These are phyloP conservation scores for Leptinotarsa defecta DNA, from an alignment of 1,140 invertebrate species.

Conservation along the genomic window DNA sequence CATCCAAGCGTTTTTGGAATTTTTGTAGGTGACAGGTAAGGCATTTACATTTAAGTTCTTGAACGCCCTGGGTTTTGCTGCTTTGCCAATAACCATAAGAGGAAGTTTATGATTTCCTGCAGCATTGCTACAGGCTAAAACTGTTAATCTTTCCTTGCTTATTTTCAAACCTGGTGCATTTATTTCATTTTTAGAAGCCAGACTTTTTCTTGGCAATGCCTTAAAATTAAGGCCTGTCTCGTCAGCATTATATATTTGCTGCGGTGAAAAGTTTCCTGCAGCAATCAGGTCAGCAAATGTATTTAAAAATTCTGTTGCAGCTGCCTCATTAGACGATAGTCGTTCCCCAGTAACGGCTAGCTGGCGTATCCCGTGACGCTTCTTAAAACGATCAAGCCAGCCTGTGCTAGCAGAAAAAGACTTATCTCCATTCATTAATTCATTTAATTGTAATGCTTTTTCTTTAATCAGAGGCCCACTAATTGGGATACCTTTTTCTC, in stretches of 20 bases:
- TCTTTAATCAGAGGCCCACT: conserved; percentile 16
- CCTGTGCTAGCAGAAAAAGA: conserved; percentile 26
- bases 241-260: conserved; percentile 56
- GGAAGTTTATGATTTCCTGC: conserved; percentile 51
- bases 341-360: conserved; percentile 28
- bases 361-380: conserved; percentile 26
- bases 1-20: conserved; percentile 26
- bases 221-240: conserved; percentile 55
- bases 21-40: conserved; percentile 14
- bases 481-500: conserved; percentile 9
- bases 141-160: conserved; percentile 52
- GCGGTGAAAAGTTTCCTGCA: conserved; percentile 15
- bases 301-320: conserved; percentile 18
- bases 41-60: conserved; percentile 27
- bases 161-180: conserved; percentile 50
- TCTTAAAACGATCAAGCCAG: conserved; percentile 31
- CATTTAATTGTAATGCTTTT: conserved; percentile 21
- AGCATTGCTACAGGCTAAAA: conserved; percentile 53
- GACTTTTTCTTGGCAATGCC: conserved; percentile 49
- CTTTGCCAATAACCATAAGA: conserved; percentile 39
- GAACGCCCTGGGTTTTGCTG: conserved; percentile 29
- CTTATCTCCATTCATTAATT: conserved; percentile 7
- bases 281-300: not conserved
- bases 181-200: conserved; percentile 48
- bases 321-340: conserved; percentile 24